These are phyloP conservation scores for Drosophila birchii DNA, from an alignment of 2,888 invertebrate genomes.

Conservation along the genomic window DNA sequence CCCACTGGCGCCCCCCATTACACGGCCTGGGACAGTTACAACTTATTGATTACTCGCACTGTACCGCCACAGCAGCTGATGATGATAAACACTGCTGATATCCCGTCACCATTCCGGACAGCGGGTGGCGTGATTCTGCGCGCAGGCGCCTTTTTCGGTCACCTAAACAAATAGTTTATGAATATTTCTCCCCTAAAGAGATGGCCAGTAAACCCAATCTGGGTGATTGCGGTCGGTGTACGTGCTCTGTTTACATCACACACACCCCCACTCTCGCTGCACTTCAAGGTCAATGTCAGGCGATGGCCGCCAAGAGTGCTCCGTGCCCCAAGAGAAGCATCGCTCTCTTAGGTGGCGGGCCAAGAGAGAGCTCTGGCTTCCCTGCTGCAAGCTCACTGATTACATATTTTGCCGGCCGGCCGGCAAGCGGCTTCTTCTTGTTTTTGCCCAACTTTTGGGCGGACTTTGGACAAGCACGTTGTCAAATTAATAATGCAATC, in stretches of 20 bases:
- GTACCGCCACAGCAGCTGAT: conserved; percentile 36
- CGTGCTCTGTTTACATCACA: conserved; percentile 31
- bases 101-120: conserved; percentile 17
- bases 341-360: conserved; percentile 5
- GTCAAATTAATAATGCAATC: conserved; percentile 53
- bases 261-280: conserved; percentile 33
- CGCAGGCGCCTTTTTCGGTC: conserved; percentile 39
- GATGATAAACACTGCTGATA: conserved; percentile 38
- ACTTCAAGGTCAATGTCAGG: conserved; percentile 70
- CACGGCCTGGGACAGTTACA: conserved; percentile 14
- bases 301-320: conserved; percentile 17
- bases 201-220: conserved; percentile 10
- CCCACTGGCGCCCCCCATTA: conserved; percentile 5
- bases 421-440: conserved; percentile 26
- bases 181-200: background rate
- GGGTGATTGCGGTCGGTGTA: conserved; percentile 16
- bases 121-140: conserved; percentile 36
- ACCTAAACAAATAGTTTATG: conserved; percentile 15
- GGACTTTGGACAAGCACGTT: conserved; percentile 51
- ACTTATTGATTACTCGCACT: conserved; percentile 41
- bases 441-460: conserved; percentile 18
- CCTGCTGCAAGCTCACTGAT: conserved; percentile 17
- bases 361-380: background rate
- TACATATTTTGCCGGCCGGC: conserved; percentile 50
- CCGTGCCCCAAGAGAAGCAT: background rate